Conservation (phyloP, 2,113 vertebrate genomes). For the Phylloscopus trochilus region DNA sequence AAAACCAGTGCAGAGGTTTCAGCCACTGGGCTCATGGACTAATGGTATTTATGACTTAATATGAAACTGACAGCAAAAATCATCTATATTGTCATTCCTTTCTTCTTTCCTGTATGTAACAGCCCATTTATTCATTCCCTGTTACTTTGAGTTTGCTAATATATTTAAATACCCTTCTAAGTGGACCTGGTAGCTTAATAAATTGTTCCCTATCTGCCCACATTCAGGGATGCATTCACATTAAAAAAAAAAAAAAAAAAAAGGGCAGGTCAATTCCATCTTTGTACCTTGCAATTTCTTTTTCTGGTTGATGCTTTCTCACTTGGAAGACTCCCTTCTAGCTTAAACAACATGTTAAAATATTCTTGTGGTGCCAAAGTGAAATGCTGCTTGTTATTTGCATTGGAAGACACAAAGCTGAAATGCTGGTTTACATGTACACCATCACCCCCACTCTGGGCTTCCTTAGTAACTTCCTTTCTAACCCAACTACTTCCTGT, state of each 20-base stretch:
- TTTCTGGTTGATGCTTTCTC: neutral
- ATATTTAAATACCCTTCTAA: neutral
- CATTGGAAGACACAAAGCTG: neutral
- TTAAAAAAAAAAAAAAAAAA: neutral
- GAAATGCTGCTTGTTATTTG: neutral
- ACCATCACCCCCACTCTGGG: neutral
- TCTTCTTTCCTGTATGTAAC: neutral
- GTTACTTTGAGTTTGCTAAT: neutral
- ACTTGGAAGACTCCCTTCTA: neutral
- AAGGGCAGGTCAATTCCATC: neutral
- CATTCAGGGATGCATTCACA: neutral
- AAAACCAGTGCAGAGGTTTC: neutral
- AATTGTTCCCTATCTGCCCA: neutral
- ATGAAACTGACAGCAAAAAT: neutral
- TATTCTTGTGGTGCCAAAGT: neutral
- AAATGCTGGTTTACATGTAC: neutral
- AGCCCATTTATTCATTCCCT: neutral
- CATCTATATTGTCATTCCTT: neutral
- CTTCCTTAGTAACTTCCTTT: neutral
- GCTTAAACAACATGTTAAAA: neutral
- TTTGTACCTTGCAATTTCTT: neutral
- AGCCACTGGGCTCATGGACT: neutral
- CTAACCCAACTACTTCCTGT: neutral
- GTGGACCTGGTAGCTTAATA: neutral
- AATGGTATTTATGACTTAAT: neutral